Percentiles rank a stretch among this genome's conserved stretches.
phyloP scores from a whole-genome alignment of 1,140 invertebrate genomes.

The Marisa cornuarietis region DNA sequence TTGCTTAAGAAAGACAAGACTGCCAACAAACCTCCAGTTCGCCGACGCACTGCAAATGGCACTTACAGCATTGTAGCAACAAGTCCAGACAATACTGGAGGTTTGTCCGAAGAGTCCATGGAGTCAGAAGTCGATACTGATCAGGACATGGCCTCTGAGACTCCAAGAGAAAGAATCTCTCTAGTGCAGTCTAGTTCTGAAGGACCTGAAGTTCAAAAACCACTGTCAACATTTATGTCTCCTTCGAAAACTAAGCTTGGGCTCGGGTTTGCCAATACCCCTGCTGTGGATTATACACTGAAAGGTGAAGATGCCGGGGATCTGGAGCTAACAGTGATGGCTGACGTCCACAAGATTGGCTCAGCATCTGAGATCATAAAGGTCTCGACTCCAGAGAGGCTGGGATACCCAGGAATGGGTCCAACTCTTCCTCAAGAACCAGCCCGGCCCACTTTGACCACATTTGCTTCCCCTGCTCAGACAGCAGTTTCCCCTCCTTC shows the following conservation, averaged over 20 bases:
- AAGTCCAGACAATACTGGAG: slow-evolving; percentile 30
- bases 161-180: not conserved
- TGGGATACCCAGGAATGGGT: slow-evolving; percentile 6
- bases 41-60: slow-evolving; percentile 30
- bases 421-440: slow-evolving; percentile 3
- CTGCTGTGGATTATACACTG: too few species aligned
- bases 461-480: slow-evolving; percentile 18
- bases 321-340: slow-evolving; percentile 17
- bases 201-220: slow-evolving; percentile 1
- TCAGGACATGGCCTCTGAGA: slow-evolving; percentile 17
- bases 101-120: slow-evolving; percentile 39
- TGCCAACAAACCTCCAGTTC: not conserved
- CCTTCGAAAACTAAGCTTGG: not conserved
- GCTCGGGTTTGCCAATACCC: too few species aligned
- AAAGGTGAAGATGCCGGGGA: slow-evolving; percentile 19
- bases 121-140: slow-evolving; percentile 23
- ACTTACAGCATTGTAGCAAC: slow-evolving; percentile 34
- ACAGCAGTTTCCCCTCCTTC: not conserved
- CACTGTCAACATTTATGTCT: slow-evolving; percentile 15
- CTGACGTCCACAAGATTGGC: slow-evolving; percentile 29
- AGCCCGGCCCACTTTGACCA: slow-evolving; percentile 8
- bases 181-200: slow-evolving; percentile 2
- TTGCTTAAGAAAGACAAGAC: slow-evolving; percentile 31
- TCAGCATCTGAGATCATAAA: slow-evolving; percentile 8
- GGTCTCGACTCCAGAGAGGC: slow-evolving; percentile 13